Evolutionary conservation across 2,888 invertebrate genomes (phyloP).

Genomic region (Eristalis pertinax): DNA sequence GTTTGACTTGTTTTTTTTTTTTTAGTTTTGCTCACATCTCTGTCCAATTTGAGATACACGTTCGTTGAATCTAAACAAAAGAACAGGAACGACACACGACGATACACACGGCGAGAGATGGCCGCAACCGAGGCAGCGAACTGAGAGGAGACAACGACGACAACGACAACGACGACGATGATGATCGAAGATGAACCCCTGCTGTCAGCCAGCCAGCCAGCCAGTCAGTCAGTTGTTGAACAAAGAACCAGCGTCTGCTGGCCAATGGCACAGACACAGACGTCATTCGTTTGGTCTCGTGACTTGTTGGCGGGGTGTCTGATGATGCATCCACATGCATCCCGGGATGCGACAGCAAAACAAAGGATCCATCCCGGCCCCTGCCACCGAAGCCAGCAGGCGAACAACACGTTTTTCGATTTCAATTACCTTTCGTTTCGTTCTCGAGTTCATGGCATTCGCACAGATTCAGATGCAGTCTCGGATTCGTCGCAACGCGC

Average conservation of each 20-base stretch:
- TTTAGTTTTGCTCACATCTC: constrained; percentile 46
- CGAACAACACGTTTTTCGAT: constrained; percentile 63
- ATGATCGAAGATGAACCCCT: constrained; percentile 66
- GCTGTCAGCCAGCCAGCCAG: constrained; percentile 34
- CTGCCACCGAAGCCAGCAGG: constrained; percentile 57
- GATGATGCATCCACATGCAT: constrained; percentile 67
- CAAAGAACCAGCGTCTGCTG: constrained; percentile 61
- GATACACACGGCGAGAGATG: neutral
- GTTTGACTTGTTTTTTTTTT: constrained; percentile 4
- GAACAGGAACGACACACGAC: constrained; percentile 15
- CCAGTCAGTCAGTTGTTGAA: constrained; percentile 45
- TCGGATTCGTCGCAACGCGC: constrained; percentile 27
- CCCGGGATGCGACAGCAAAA: constrained; percentile 58
- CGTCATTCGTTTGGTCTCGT: constrained; percentile 35
- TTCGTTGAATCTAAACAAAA: constrained; percentile 39
- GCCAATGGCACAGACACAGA: constrained; percentile 3
- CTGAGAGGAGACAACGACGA: neutral
- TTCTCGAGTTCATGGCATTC: neutral
- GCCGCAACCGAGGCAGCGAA: neutral
- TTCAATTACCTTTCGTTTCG: constrained; percentile 62
- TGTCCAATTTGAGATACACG: constrained; percentile 51
- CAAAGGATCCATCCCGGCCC: constrained; percentile 4
- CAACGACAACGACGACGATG: constrained; percentile 4
- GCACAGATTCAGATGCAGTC: constrained; percentile 20
- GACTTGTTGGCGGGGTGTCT: constrained; percentile 49